Evolutionary conservation across 2,888 invertebrate species (phyloP), one percentile per base, ranked within the genome.

Genomic region (Lamellibrachia satsuma): DNA sequence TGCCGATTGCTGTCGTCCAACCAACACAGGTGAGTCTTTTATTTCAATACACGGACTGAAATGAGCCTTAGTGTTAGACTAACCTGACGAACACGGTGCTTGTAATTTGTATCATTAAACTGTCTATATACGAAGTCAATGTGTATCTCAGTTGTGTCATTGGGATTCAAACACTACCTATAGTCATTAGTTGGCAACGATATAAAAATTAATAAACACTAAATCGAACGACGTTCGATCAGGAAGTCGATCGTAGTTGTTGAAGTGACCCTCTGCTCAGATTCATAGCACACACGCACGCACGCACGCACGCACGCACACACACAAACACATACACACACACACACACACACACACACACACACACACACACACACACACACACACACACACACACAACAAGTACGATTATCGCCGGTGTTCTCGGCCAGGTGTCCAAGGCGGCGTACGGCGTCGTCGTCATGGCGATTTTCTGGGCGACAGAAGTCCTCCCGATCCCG

Each of bases 391-490:
- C 7, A 9, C 57, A 15, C 57, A 57, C 57, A 75, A 75, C 6
- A 15, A 15, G n/a, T 75, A n/a, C n/a, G 22, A 6, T 75, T 6
- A 75, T 75, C 75, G 4, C n/a, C 75, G 22, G 55, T 75, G 15
- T n/a, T 15, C 75, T 11, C 75, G 3, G 15, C 75, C n/a, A 91
- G 91, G 91, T 91, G 52, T 52, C 55, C n/a, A 91, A 55, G 57
- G 91, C 91, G 11, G 91, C n/a, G 9, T 91, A 91, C 51, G 91
- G 91, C 7, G 91, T 91, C 6, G 11, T 91, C 55, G 22, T 91
- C 9, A 91, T 91, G 91, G 91, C 91, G 91, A 55, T 51, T 27
- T 91, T 55, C 55, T 91, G 91, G 91, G 39, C 91, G 27, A 55
- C 57, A 9, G 91, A 91, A 39, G 57, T 91, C 52, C 4, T 91